Evolutionary conservation across 2,797 vertebrate genomes (phyloP).

Genomic region (Zenarchopterus dispar): DNA sequence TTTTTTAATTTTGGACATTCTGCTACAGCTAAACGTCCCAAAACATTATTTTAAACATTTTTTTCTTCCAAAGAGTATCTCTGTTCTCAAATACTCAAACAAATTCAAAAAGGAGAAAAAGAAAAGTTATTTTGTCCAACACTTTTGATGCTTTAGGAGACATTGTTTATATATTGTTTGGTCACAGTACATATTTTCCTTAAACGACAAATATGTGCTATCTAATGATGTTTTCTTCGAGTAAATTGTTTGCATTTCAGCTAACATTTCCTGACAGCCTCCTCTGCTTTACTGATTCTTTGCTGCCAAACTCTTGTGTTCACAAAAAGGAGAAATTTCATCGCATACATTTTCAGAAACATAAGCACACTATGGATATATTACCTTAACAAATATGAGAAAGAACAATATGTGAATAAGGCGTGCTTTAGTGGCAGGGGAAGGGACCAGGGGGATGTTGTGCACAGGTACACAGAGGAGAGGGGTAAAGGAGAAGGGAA

Average conservation of each 20-base stretch:
- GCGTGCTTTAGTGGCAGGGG: conserved; percentile 35
- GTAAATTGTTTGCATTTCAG: conserved; percentile 58
- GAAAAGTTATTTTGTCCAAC: conserved; percentile 8
- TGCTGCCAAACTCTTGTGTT: conserved; percentile 29
- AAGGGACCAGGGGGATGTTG: conserved; percentile 26
- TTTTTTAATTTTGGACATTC: too few relatives aligned
- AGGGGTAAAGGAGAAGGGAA: conserved; percentile 34
- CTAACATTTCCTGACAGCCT: conserved; percentile 48
- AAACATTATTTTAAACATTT: too few relatives aligned
- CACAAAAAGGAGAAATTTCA: conserved; percentile 48
- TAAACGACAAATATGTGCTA: conserved; percentile 31
- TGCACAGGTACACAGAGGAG: conserved; percentile 55
- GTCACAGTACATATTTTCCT: conserved; percentile 11
- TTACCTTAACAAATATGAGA: conserved; percentile 44
- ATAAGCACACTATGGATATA: conserved; percentile 25
- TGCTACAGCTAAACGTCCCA: too few relatives aligned
- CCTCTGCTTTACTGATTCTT: conserved; percentile 24
- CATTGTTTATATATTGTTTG: conserved; percentile 27
- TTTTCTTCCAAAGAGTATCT: too few relatives aligned
- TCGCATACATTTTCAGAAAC: conserved; percentile 37
- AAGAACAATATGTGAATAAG: conserved; percentile 13
- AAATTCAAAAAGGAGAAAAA: neutral
- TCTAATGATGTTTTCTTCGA: conserved; percentile 62
- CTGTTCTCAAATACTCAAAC: too few relatives aligned
- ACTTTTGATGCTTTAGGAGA: conserved; percentile 15